Base-by-base conservation (phyloP, 2,797 vertebrate genomes). In the Dryobates pubescens region DNA sequence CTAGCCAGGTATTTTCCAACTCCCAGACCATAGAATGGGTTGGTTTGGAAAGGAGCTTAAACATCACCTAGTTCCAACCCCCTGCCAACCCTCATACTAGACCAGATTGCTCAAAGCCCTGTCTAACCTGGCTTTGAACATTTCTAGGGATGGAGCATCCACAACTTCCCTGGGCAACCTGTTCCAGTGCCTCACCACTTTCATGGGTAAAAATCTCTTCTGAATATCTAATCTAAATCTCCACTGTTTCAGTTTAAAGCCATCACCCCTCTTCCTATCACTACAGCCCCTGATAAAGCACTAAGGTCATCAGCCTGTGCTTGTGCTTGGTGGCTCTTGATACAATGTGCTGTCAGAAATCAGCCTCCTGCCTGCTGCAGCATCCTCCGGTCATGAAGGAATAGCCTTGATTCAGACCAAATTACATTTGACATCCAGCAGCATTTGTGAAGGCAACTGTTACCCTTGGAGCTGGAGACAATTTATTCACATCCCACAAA, bases 341-440 rank as follows among this genome's bases (percentile, higher is more conserved):
- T 27, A 41, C 0, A 0, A 1, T 0, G 53, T 7, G 69, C 81
- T 45, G 26, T 6, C 38, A 17, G n/a, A 15, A 57, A 49, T 47
- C 86, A 18, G 34, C 13, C 1, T 9, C 82, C 67, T 54, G 58
- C 58, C 88, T 3, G 0, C 53, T 5, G 38, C 63, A 30, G 59
- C 6, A 0, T 13, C 53, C 86, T 23, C 32, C 1, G 5, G 3
- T 7, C 15, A 51, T 8, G 38, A 20, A 41, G 71, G 88, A 53
- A 51, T 13, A 30, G n/a, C 71, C 68, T n/a, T 4, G 54, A 68
- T 3, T 20, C 36, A 29, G 70, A 41, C 65, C 24, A 65, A 13
- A 16, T 68, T 13, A 68, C 9, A 0, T 68, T 14, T 8, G 75
- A 59, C 56, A 56, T 7, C 4, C 0, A 19, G 62, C 17, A 23